A percentile compares a stretch with the other conserved stretches of the same genome.
These are phyloP conservation scores for Pundamilia nyererei DNA, from an alignment of 2,113 vertebrate species.

Conservation along the genomic window DNA sequence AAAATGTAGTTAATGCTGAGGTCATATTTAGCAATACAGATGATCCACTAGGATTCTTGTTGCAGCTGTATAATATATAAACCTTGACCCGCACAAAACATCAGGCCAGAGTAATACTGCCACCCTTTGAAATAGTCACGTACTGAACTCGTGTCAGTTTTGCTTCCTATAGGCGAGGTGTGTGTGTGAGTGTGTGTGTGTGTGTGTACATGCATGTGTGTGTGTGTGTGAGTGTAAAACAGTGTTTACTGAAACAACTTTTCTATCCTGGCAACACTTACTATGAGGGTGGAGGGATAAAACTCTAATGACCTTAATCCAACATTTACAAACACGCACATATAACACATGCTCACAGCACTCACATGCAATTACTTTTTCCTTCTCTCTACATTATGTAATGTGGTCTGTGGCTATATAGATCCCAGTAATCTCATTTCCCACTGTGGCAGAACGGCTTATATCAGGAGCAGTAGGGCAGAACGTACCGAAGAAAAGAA, in stretches of 20 bases:
- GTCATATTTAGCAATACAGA: neutral
- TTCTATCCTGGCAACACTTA: neutral
- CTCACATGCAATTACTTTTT: neutral
- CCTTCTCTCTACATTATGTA: conserved; percentile 38
- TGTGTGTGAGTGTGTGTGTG: neutral
- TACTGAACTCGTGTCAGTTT: neutral
- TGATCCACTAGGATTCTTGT: neutral
- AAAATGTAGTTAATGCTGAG: neutral
- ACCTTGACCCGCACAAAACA: neutral
- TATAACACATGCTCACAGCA: neutral
- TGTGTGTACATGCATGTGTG: neutral
- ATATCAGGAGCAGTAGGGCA: conserved; percentile 13
- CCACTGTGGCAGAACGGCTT: conserved; percentile 24
- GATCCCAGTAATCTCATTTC: conserved; percentile 51
- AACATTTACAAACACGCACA: neutral
- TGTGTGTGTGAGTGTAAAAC: neutral
- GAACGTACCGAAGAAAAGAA: neutral
- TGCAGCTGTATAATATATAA: neutral
- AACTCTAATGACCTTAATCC: conserved; percentile 56
- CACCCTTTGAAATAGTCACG: neutral
- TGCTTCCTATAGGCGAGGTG: neutral
- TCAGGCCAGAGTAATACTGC: neutral
- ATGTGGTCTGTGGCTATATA: conserved; percentile 13
- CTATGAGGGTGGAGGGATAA: neutral
- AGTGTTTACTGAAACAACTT: neutral